phyloP scores from a whole-genome alignment of 2,113 vertebrate species.

The Poeciliopsis turrubarensis region DNA sequence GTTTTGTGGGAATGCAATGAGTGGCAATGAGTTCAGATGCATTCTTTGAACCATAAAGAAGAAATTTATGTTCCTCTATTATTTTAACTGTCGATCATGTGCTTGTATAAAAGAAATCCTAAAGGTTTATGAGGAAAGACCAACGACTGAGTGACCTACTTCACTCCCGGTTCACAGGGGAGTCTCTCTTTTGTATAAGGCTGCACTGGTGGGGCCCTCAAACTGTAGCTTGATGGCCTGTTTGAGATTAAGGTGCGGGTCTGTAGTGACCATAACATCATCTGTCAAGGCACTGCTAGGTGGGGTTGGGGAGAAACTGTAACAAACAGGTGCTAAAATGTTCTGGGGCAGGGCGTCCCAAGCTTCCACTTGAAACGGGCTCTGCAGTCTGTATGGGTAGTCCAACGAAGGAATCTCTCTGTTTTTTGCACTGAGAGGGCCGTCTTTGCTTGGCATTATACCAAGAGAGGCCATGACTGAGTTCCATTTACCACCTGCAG shows the following conservation, averaged over 20 bases:
- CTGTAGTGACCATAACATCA: constrained; percentile 67
- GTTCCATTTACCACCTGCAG: constrained; percentile 70
- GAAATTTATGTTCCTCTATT: constrained; percentile 31
- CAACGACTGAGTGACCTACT: constrained; percentile 2
- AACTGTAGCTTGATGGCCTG: constrained; percentile 86
- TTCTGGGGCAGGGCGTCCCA: constrained; percentile 63
- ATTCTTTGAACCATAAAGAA: constrained; percentile 36
- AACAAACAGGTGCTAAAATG: constrained; percentile 57
- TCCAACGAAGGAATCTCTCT: constrained; percentile 69
- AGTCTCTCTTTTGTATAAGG: constrained; percentile 82
- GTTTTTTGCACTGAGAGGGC: constrained; percentile 59
- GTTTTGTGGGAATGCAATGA: background rate
- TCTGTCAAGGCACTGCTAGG: constrained; percentile 64
- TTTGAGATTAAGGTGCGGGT: constrained; percentile 84
- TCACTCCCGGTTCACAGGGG: constrained; percentile 74
- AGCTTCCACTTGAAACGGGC: constrained; percentile 53
- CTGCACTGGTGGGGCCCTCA: constrained; percentile 83
- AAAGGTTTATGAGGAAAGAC: background rate
- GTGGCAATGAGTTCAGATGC: constrained; percentile 25
- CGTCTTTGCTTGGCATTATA: constrained; percentile 75
- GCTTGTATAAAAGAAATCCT: background rate
- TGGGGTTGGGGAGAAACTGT: constrained; percentile 40
- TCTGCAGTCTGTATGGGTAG: constrained; percentile 70
- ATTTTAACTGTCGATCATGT: background rate
- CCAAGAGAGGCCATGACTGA: constrained; percentile 79